Percentiles rank a stretch among this genome's conserved stretches.
Conservation (phyloP, 2,113 vertebrate species). For the Microtus oregoni region DNA sequence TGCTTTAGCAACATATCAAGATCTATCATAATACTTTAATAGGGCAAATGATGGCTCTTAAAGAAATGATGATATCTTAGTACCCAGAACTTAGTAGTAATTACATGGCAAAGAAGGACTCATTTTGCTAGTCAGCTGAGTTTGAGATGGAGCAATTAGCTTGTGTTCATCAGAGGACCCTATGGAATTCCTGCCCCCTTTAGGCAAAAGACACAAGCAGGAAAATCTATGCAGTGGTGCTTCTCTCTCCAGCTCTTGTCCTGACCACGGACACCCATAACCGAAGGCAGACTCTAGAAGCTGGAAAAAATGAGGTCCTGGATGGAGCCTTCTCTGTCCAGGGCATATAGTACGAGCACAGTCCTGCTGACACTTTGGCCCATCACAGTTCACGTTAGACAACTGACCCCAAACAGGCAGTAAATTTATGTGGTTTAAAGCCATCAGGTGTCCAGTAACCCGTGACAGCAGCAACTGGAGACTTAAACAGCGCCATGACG, state of each 20-base stretch:
- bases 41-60: not conserved
- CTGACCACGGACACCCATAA: not conserved
- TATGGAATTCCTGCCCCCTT: not conserved
- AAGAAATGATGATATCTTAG: not conserved
- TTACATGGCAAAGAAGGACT: not conserved
- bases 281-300: not conserved
- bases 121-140: not conserved
- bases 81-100: not conserved
- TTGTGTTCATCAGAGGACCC: not conserved
- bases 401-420: not conserved
- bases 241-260: not conserved
- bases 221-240: not conserved
- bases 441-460: not conserved
- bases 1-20: not conserved
- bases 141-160: not conserved
- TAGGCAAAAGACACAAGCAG: not conserved
- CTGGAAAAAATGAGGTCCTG: not conserved
- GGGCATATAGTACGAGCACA: not conserved
- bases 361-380: not conserved
- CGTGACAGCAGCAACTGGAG: not conserved
- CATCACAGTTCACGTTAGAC: not conserved
- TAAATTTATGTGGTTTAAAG: slow-evolving; percentile 1
- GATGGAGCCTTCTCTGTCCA: not conserved
- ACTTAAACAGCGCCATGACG: not conserved
- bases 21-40: not conserved